phyloP scores from a whole-genome alignment of 2,888 invertebrate genomes.

The Coelogynopora nodosa region DNA sequence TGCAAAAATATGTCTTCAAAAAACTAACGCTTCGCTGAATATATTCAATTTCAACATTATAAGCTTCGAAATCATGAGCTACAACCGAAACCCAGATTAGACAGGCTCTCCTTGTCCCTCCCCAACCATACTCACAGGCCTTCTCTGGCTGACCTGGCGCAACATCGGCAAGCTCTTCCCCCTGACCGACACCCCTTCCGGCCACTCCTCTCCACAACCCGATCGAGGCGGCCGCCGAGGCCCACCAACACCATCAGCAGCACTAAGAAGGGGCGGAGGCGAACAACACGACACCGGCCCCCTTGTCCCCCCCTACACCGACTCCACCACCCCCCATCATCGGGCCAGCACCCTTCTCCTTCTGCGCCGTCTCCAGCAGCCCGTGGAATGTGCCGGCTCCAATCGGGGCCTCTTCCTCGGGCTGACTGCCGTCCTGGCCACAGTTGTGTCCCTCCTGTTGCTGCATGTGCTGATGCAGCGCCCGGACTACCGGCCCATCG shows the following conservation, averaged over 20 bases:
- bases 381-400: conserved; percentile 77
- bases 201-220: background rate
- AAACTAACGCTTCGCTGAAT: no score
- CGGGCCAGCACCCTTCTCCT: background rate
- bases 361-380: background rate
- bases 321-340: background rate
- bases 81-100: no score
- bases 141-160: conserved; percentile 85
- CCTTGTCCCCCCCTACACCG: background rate
- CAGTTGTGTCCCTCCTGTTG: conserved; percentile 72
- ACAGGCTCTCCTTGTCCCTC: no score
- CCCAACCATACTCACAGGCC: conserved; percentile 70
- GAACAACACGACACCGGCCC: no score
- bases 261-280: no score
- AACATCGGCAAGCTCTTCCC: conserved; percentile 76
- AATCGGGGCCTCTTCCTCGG: conserved; percentile 78
- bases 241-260: background rate
- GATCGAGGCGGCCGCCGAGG: background rate
- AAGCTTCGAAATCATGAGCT: no score
- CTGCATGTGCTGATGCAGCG: conserved; percentile 80
- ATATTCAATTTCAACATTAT: no score
- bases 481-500: conserved; percentile 74
- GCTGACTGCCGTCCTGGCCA: conserved; percentile 67
- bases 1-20: no score
- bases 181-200: background rate